Conservation (phyloP, 2,888 invertebrate genomes). For the Sphinx pinastri region DNA sequence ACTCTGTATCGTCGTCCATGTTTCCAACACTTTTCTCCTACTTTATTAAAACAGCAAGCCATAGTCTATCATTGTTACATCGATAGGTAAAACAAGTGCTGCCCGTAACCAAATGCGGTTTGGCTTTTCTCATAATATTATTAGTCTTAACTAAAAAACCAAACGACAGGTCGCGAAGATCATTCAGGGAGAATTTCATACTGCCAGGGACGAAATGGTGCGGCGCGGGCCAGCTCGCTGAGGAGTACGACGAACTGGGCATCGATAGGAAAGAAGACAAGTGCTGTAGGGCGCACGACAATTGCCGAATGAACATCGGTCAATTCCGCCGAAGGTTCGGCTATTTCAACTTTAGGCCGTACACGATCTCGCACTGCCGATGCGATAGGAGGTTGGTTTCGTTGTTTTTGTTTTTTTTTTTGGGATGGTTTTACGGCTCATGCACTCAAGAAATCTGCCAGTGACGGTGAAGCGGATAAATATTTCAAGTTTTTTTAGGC, state of each 20-base stretch:
- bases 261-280: constrained; percentile 81
- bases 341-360: constrained; percentile 87
- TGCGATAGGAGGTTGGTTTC: constrained; percentile 89
- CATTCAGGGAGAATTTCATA: constrained; percentile 82
- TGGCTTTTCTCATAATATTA: background rate
- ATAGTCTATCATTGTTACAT: background rate
- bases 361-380: constrained; percentile 89
- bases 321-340: constrained; percentile 85
- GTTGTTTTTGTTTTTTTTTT: constrained; percentile 45
- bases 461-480: background rate
- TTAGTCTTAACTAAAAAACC: constrained; percentile 15
- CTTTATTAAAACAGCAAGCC: background rate
- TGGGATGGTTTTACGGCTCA: constrained; percentile 9
- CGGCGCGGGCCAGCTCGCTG: constrained; percentile 85
- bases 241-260: constrained; percentile 85
- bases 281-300: constrained; percentile 90
- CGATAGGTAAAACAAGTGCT: background rate
- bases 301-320: constrained; percentile 86
- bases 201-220: constrained; percentile 90
- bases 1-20: background rate
- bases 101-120: background rate
- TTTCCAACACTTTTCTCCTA: background rate
- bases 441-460: background rate
- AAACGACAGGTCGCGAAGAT: constrained; percentile 70
- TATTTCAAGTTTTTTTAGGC: background rate